A percentile compares a stretch with the other conserved stretches of the same genome.
These are phyloP conservation scores for Chondrosia reniformis DNA, from an alignment of 37 sponge, comb jelly and placozoan species.

Conservation along the genomic window DNA sequence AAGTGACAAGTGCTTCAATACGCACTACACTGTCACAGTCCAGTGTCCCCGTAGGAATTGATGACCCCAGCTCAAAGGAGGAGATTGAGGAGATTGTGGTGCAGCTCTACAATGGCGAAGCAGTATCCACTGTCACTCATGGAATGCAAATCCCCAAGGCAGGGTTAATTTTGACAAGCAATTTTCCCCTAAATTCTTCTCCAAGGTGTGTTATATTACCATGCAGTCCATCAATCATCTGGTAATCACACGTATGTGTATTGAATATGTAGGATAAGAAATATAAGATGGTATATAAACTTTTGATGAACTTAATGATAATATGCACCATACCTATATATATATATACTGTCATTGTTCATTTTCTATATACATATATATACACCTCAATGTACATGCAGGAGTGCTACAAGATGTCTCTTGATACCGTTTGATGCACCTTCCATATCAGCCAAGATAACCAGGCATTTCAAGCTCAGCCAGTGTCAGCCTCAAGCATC, in stretches of 20 bases:
- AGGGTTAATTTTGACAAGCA: slow-evolving; percentile 1
- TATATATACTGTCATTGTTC: background rate
- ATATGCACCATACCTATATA: background rate
- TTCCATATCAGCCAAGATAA: background rate
- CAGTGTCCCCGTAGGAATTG: slow-evolving; percentile 18
- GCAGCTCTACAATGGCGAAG: slow-evolving; percentile 18
- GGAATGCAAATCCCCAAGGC: slow-evolving; percentile 17
- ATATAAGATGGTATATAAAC: too few species aligned
- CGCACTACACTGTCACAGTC: background rate
- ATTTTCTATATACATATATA: background rate
- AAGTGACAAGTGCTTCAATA: slow-evolving; percentile 22
- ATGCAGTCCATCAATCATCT: too few species aligned
- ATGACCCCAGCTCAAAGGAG: slow-evolving; percentile 29
- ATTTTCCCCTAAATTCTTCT: slow-evolving; percentile 10
- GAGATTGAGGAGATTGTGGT: slow-evolving; percentile 9
- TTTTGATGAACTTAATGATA: background rate
- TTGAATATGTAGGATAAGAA: too few species aligned
- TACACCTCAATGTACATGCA: too few species aligned
- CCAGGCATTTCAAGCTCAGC: background rate
- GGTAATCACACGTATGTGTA: too few species aligned
- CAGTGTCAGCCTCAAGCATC: background rate
- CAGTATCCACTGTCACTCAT: background rate
- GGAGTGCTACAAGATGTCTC: slow-evolving; percentile 13
- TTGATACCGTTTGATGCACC: slow-evolving; percentile 5
- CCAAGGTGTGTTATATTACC: slow-evolving; percentile 28